Evolutionary conservation across 2,113 vertebrate species (phyloP).

Genomic region (Ctenomys sociabilis): DNA sequence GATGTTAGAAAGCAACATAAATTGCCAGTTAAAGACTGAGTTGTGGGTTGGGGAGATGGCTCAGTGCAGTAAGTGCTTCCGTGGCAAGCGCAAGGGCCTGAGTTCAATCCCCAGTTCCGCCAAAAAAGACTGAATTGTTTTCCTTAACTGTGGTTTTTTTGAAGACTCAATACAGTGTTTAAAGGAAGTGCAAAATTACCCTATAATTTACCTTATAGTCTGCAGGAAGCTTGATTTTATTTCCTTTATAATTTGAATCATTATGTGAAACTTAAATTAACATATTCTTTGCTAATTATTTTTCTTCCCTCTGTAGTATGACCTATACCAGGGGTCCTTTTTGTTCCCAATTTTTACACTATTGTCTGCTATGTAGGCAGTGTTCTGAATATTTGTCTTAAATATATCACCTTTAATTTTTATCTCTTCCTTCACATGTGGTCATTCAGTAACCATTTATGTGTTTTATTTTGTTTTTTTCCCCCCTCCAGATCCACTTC

Average conservation of each 20-base stretch:
- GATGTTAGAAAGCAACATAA: neutral
- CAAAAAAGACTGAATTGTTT: constrained; percentile 36
- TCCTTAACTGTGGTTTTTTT: constrained; percentile 21
- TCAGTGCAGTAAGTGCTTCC: too few species aligned
- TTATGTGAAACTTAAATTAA: neutral
- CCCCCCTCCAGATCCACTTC: neutral
- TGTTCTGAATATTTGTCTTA: neutral
- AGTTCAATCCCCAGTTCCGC: too few species aligned
- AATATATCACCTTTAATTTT: neutral
- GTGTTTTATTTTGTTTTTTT: neutral
- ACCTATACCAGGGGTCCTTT: neutral
- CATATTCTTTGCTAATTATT: neutral
- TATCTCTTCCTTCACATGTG: neutral
- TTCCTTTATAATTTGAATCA: neutral
- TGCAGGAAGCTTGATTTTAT: neutral
- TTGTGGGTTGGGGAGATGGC: too few species aligned
- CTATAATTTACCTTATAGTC: neutral
- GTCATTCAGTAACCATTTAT: neutral
- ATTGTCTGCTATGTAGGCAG: neutral
- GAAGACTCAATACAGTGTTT: neutral
- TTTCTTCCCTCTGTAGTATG: neutral
- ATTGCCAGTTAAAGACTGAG: constrained; percentile 32
- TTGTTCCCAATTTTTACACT: neutral
- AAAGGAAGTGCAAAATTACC: constrained; percentile 31
- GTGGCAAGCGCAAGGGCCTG: too few species aligned